Conservation (phyloP, 2,888 invertebrate genomes). For the Apamea sordens region DNA sequence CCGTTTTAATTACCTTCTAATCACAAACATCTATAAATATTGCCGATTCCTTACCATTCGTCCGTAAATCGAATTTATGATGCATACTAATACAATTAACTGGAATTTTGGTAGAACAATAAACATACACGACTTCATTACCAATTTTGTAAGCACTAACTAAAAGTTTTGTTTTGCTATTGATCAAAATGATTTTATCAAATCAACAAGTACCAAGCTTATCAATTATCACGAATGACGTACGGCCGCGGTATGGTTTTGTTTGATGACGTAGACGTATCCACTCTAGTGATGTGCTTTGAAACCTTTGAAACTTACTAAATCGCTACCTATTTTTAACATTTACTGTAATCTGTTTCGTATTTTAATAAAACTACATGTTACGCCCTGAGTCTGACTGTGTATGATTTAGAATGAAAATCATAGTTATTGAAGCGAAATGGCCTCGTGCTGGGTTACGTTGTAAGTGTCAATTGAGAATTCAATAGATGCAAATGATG, state of each 20-base stretch:
- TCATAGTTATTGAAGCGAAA: conserved; percentile 25
- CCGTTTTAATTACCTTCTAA: neutral
- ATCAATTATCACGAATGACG: conserved; percentile 70
- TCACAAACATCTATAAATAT: conserved; percentile 28
- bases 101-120: conserved; percentile 60
- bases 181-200: conserved; percentile 65
- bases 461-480: conserved; percentile 46
- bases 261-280: conserved; percentile 63
- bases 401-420: conserved; percentile 33
- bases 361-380: neutral
- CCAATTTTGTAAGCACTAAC: conserved; percentile 41
- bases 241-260: conserved; percentile 41
- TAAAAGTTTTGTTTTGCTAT: conserved; percentile 59
- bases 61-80: conserved; percentile 70
- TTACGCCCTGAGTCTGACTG: neutral
- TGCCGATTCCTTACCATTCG: conserved; percentile 76
- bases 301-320: conserved; percentile 33
- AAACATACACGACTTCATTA: conserved; percentile 69
- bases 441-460: conserved; percentile 21
- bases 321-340: neutral
- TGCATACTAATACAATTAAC: conserved; percentile 68
- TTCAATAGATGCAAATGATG: conserved; percentile 47
- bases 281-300: conserved; percentile 48
- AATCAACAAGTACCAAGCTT: conserved; percentile 73
- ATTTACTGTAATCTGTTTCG: neutral